Evolutionary conservation across 2,888 invertebrate species (phyloP), one percentile per base, ranked within the genome.

Genomic region (Atherix ibis): DNA sequence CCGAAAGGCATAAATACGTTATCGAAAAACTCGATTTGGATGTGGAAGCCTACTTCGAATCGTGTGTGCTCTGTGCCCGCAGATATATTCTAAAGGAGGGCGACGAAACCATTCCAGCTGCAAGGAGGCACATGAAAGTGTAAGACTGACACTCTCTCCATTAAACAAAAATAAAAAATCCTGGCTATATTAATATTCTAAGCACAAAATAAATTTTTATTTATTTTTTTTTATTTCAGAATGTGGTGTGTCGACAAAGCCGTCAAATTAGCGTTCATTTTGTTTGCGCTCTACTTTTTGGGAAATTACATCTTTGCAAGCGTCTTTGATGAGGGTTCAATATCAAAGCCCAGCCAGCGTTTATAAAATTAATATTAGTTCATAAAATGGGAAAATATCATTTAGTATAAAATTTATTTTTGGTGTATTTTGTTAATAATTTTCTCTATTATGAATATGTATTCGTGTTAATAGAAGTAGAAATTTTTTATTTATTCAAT

Each of bases 231-330:
- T 48, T 50, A 46, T 48, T 72, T 63, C 68, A 91, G 91, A 34
- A 88, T 91, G 84, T 89, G 81, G 65, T 76, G 71, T 60, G 76
- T 88, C 5, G 89, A 91, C 51, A 62, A 75, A 19, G 52, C 85
- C 4, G 70, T 75, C 28, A 76, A 80, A 48, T 65, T 72, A 1
- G 49, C 82, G 13, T 75, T 83, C 60, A 66, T 73, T 53, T 64
- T 65, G 3, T 61, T 75, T 4, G 46, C 82, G n/a, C 46, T 75
- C 8, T 81, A 61, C 35, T 40, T 33, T 29, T 13, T 43, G 14
- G 37, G 28, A 17, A n/a, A n/a, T n/a, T n/a, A n/a, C n/a, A n/a
- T n/a, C n/a, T n/a, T n/a, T n/a, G n/a, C n/a, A n/a, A n/a, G n/a
- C n/a, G n/a, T n/a, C n/a, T n/a, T n/a, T n/a, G n/a, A n/a, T n/a